Conservation (phyloP, 2,797 vertebrate species). For the Acridotheres tristis region DNA sequence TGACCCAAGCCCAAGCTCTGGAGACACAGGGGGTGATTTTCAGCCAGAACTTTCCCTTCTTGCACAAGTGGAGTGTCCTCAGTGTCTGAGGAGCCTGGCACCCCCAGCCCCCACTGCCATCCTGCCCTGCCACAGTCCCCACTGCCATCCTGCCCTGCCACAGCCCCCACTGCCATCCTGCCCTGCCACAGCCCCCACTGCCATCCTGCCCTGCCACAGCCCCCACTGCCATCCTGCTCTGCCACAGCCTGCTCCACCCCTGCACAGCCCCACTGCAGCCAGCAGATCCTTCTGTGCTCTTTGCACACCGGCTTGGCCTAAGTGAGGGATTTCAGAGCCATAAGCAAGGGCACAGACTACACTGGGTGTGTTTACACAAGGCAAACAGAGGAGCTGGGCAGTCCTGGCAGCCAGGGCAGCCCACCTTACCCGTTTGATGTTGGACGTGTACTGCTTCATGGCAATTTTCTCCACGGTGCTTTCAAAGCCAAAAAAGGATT, state of each 20-base stretch:
- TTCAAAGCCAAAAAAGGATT: conserved; percentile 83
- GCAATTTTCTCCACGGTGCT: conserved; percentile 82
- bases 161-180: background rate
- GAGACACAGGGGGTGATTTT: background rate
- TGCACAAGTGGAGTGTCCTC: background rate
- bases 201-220: background rate
- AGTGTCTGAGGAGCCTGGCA: background rate
- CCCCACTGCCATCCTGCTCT: background rate
- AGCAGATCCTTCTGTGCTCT: background rate
- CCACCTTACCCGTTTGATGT: conserved; percentile 75
- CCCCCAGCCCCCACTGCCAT: background rate
- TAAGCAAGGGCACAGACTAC: background rate
- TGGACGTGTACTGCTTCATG: conserved; percentile 83
- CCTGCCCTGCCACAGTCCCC: too few species aligned
- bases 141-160: too few species aligned
- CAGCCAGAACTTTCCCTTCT: background rate
- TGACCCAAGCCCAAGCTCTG: background rate
- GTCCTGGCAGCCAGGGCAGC: background rate
- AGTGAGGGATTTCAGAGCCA: background rate
- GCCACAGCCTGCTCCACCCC: background rate
- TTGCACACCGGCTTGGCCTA: background rate
- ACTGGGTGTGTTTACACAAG: background rate
- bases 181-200: too few species aligned
- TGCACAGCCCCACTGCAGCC: background rate
- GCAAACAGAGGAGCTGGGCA: background rate